phyloP scores from a whole-genome alignment of 1,140 invertebrate genomes.

The Euschistus heros region DNA sequence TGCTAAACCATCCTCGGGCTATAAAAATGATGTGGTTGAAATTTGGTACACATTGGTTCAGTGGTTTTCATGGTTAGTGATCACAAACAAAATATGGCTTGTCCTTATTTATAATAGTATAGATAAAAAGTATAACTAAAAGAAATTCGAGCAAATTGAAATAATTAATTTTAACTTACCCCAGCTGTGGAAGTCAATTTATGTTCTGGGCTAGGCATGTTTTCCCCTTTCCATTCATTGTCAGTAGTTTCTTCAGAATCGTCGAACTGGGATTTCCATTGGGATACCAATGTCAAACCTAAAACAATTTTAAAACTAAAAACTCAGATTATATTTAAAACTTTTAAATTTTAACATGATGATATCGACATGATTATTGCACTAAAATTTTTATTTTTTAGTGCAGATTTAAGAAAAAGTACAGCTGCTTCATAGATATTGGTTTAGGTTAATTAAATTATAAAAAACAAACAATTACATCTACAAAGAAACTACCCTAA shows the following conservation, averaged over 20 bases:
- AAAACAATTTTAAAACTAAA: constrained; percentile 1
- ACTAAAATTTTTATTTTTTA: not conserved
- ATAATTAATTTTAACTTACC: constrained; percentile 20
- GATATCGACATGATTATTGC: constrained; percentile 14
- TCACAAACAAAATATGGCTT: no score
- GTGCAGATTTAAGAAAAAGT: constrained; percentile 9
- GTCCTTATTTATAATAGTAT: no score
- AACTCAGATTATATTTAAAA: not conserved
- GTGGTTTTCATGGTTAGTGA: no score
- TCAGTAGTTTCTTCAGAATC: constrained; percentile 85
- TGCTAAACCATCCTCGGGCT: no score
- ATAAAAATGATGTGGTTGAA: no score
- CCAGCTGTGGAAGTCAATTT: constrained; percentile 32
- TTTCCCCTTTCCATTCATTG: constrained; percentile 82
- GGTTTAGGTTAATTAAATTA: no score
- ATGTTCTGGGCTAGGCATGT: constrained; percentile 57
- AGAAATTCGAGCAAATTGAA: not conserved
- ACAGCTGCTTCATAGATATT: no score
- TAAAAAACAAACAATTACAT: no score
- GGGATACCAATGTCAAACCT: constrained; percentile 71
- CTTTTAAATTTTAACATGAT: constrained; percentile 7
- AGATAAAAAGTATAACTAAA: no score
- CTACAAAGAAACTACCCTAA: no score
- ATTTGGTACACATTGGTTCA: no score
- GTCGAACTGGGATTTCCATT: constrained; percentile 91